Base-by-base conservation (phyloP, 2,888 invertebrate genomes). In the Smittia aterrima region DNA sequence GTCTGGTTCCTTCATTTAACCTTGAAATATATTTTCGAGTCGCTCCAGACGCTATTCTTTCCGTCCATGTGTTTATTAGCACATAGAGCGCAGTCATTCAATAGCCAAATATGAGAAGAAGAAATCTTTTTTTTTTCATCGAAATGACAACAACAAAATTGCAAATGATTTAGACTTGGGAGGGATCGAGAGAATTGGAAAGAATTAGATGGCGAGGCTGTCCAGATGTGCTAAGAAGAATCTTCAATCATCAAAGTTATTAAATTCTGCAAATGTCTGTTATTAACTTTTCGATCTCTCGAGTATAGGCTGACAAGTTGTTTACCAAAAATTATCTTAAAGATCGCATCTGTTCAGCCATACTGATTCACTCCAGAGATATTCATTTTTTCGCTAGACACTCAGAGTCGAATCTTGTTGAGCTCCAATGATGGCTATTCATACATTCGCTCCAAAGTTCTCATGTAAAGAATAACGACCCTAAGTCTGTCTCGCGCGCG, bases 31-130 rank as follows among this genome's bases (percentile, higher is more conserved):
- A 54, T 70, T 70, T 68, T 67, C 11, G 27, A 41, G 41, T 41
- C 67, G 20, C 27, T 67, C 67, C 40, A 70, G 70, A 53, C 41
- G 41, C 7, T 47, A 47, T 16, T 47, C 58, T 3, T 47, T 68
- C 47, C 18, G 18, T 16, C 25, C 70, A 70, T 53, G 54, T 54
- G 70, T 54, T 54, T 70, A 70, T 70, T 70, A 54, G 70, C 70
- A 70, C 70, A 67, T 67, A 67, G 67, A 67, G 47, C 24, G 67
- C 67, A 66, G 67, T 67, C 67, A 66, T 66, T 66, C 64, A 47
- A 67, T 67, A 67, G 67, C 41, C 24, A 20, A 20, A 40, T n/a
- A 32, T 22, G 58, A 66, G 18, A 66, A n/a, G 11, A 62, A 62
- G 58, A 62, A 58, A 58, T 58, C 16, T 18, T 58, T 58, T 58